Evolutionary conservation across 2,113 vertebrate genomes (phyloP).

Genomic region (Columbina picui): DNA sequence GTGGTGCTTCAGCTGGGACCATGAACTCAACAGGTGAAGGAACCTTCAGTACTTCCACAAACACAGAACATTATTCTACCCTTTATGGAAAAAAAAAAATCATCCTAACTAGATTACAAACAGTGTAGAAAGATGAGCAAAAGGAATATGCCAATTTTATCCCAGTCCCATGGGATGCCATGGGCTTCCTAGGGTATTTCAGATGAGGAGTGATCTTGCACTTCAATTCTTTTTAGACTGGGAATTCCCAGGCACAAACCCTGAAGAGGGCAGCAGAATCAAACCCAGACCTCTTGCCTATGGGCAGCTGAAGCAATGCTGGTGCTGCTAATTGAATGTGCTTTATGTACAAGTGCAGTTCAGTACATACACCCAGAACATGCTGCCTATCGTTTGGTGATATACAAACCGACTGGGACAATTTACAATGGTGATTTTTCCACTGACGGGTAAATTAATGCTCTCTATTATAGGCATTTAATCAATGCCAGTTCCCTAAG

Average conservation of each 20-base stretch:
- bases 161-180: background rate
- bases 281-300: background rate
- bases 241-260: background rate
- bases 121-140: background rate
- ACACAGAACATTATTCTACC: background rate
- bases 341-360: background rate
- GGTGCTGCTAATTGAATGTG: conserved; percentile 11
- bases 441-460: conserved; percentile 78
- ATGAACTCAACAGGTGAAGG: background rate
- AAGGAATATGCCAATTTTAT: background rate
- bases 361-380: background rate
- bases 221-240: background rate
- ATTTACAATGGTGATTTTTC: conserved; percentile 69
- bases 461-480: conserved; percentile 83
- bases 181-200: background rate
- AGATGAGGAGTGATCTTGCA: background rate
- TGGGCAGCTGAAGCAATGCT: background rate
- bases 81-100: background rate
- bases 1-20: background rate
- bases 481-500: conserved; percentile 77
- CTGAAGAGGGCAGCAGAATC: conserved; percentile 56
- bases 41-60: background rate
- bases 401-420: conserved; percentile 40
- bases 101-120: background rate
- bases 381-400: background rate